Percentiles rank a stretch among this genome's conserved stretches.
Conservation (phyloP, 2,888 invertebrate species). For the Camponotus fellah region DNA sequence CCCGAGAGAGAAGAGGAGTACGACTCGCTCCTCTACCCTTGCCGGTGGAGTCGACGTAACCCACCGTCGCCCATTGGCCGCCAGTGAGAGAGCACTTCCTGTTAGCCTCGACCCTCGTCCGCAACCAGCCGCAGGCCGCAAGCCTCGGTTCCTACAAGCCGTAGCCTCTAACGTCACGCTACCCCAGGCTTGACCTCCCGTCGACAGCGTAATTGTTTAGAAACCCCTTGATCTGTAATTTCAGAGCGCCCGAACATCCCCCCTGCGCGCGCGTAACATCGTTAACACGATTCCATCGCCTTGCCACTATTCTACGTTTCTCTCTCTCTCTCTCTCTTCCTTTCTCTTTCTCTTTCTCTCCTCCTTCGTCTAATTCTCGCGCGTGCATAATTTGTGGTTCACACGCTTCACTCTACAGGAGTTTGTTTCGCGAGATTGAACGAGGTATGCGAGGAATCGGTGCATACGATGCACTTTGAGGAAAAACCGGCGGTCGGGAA, state of each 20-base stretch:
- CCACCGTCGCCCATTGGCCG: slow-evolving; percentile 72
- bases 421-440: slow-evolving; percentile 46
- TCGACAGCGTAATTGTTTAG: slow-evolving; percentile 78
- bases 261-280: slow-evolving; percentile 73
- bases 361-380: slow-evolving; percentile 29
- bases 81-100: slow-evolving; percentile 79
- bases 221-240: slow-evolving; percentile 79
- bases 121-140: slow-evolving; percentile 81
- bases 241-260: slow-evolving; percentile 66
- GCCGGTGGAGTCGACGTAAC: slow-evolving; percentile 64
- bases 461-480: slow-evolving; percentile 6
- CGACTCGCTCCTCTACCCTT: slow-evolving; percentile 59
- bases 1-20: slow-evolving; percentile 67
- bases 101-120: slow-evolving; percentile 78
- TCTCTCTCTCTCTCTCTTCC: not conserved
- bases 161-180: slow-evolving; percentile 77
- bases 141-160: slow-evolving; percentile 74
- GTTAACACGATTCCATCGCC: slow-evolving; percentile 68
- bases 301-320: not conserved
- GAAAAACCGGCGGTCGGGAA: not conserved
- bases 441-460: slow-evolving; percentile 56
- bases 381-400: slow-evolving; percentile 53
- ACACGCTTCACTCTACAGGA: slow-evolving; percentile 20
- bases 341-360: not conserved
- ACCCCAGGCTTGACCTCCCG: slow-evolving; percentile 71